A percentile compares a stretch with the other conserved stretches of the same genome.
Evolutionary conservation across 2,888 invertebrate genomes (phyloP).

Genomic region (Troides oblongomaculatus): DNA sequence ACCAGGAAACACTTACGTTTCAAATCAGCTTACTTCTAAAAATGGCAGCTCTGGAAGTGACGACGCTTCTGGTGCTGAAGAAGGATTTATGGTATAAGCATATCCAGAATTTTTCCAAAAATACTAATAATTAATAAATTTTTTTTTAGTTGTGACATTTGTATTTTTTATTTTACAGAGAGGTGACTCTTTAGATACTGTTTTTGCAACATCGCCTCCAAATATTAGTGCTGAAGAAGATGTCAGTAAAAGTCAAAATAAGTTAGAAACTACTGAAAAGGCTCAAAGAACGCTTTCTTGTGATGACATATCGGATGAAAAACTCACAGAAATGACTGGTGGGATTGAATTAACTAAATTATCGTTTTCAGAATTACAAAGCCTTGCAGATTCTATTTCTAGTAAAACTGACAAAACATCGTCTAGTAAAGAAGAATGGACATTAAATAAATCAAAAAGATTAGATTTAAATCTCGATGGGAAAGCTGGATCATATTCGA

Average conservation of each 20-base stretch:
- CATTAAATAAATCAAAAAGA: slow-evolving; percentile 66
- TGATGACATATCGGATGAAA: slow-evolving; percentile 64
- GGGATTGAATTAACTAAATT: slow-evolving; percentile 68
- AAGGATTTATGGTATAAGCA: slow-evolving; percentile 67
- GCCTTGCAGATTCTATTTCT: slow-evolving; percentile 67
- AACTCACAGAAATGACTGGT: slow-evolving; percentile 63
- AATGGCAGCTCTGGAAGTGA: slow-evolving; percentile 73
- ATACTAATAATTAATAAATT: background rate
- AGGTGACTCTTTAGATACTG: slow-evolving; percentile 84
- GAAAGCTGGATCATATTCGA: slow-evolving; percentile 75
- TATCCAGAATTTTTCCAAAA: background rate
- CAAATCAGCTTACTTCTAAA: slow-evolving; percentile 44
- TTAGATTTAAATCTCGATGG: slow-evolving; percentile 70
- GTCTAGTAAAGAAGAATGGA: slow-evolving; percentile 73
- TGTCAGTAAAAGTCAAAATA: slow-evolving; percentile 41
- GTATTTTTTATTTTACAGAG: slow-evolving; percentile 65
- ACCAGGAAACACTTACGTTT: slow-evolving; percentile 32
- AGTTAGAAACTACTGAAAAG: slow-evolving; percentile 32
- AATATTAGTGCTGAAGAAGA: slow-evolving; percentile 61
- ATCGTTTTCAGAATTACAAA: slow-evolving; percentile 69
- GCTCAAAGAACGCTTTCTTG: slow-evolving; percentile 35
- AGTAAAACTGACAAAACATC: slow-evolving; percentile 63
- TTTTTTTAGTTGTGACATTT: background rate
- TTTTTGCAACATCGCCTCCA: slow-evolving; percentile 82
- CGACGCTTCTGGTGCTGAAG: slow-evolving; percentile 65